Base-by-base conservation (phyloP, 2,113 vertebrate species). In the Stegostoma tigrinum region DNA sequence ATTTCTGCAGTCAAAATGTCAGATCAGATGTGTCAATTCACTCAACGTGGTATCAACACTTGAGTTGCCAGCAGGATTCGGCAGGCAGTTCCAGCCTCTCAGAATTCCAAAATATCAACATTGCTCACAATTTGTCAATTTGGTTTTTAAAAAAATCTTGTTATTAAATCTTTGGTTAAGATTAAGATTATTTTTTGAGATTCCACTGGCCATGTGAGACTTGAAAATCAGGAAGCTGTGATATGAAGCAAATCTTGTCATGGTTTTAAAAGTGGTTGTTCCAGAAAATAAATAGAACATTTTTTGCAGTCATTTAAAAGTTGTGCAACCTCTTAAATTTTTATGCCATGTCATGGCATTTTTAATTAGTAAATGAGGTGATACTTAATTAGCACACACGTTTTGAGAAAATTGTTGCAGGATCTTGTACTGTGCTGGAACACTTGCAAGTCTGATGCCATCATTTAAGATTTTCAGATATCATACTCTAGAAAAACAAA, bases 101-200 rank as follows among this genome's bases (percentile, higher is more conserved):
- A 83, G 80, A 42, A 19, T 83, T 83, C 17, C 5, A 21, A 38
- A 6, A 38, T 38, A 17, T 83, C n/a, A 42, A 17, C 42, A 38
- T 21, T 42, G n/a, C 42, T 38, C 34, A 0, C 10, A 75, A 2
- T 34, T 34, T 34, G 24, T 5, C 27, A 75, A 30, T 34, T 2
- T n/a, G n/a, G 34, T 1, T 80, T 61, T 12, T 10, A 61, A 78
- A 12, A 38, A 38, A 21, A 38, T 83, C 80, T 38, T 83, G 14
- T 42, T 45, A 42, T 42, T 83, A 19, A 45, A 17, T 61, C 19
- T 1, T 42, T 23, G 38, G 38, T 42, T 48, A 45, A 83, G 80
- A 83, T 83, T 83, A 42, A n/a, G n/a, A n/a, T n/a, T n/a, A n/a
- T n/a, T 83, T 83, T 83, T 80, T 80, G 78, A 80, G 78, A 38